Conservation (phyloP, 2,113 vertebrate genomes). For the Rhabdornis inornatus region DNA sequence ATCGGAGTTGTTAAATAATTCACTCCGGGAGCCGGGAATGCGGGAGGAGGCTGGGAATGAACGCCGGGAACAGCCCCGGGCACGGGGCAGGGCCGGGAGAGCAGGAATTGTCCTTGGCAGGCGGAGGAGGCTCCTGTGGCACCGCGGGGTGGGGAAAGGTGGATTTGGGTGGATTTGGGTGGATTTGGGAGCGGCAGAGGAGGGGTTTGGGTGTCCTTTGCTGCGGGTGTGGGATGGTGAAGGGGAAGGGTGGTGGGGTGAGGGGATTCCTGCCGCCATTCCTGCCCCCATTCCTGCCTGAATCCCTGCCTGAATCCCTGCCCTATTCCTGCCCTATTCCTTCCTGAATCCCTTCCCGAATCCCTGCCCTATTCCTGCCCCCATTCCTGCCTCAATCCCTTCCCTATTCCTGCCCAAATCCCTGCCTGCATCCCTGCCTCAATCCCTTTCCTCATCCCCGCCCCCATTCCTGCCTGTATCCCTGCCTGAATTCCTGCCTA, state of each 20-base stretch:
- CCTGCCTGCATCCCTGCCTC: no score
- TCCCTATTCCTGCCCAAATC: no score
- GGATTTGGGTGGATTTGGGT: neutral
- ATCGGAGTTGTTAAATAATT: neutral
- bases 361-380: no score
- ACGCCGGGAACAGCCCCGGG: neutral
- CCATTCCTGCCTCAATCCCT: no score
- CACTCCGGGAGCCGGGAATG: neutral
- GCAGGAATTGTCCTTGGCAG: no score
- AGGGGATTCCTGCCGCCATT: no score
- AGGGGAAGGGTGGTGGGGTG: neutral
- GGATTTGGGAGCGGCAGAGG: neutral
- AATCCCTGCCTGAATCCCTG: neutral
- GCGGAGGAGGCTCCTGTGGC: no score
- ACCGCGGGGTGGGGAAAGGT: neutral
- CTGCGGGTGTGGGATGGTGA: no score
- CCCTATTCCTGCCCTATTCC: no score
- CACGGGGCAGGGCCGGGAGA: no score
- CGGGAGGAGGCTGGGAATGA: neutral
- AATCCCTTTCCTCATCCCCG: no score
- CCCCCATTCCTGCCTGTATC: no score
- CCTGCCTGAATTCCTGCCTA: neutral
- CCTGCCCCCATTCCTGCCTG: neutral
- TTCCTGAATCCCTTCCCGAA: neutral
- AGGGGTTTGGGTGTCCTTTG: neutral